Evolutionary conservation across 2,113 vertebrate genomes (phyloP).

Genomic region (Carassius gibelio): DNA sequence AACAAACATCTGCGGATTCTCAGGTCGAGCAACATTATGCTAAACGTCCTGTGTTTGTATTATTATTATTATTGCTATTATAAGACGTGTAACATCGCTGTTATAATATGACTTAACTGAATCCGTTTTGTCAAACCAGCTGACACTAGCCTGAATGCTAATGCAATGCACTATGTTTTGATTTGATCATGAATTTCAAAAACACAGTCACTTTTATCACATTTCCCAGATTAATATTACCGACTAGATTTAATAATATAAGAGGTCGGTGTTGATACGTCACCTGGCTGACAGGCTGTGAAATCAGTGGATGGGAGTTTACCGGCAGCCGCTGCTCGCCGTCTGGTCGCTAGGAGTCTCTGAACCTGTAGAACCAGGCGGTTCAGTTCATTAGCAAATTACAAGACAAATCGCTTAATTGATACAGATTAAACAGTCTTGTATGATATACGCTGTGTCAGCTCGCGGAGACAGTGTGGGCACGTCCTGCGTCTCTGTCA

Average conservation of each 20-base stretch:
- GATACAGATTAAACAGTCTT: neutral
- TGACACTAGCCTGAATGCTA: slow-evolving; percentile 16
- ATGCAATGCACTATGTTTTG: neutral
- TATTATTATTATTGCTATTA: neutral
- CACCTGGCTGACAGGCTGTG: slow-evolving; percentile 15
- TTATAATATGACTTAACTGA: neutral
- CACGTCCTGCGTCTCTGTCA: neutral
- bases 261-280: neutral
- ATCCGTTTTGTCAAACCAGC: neutral
- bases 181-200: neutral
- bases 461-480: neutral
- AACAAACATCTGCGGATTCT: neutral
- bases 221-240: neutral
- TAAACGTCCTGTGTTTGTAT: neutral
- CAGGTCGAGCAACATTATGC: neutral
- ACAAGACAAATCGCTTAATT: neutral
- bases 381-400: neutral
- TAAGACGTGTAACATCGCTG: neutral
- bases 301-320: neutral
- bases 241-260: too few species aligned
- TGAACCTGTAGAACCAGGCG: slow-evolving; percentile 20
- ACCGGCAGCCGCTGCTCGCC: neutral
- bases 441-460: neutral
- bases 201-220: neutral
- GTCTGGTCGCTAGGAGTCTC: neutral